Evolutionary conservation across 2,888 invertebrate species (phyloP), one percentile per base, ranked within the genome.

Genomic region (Dryomyza anilis): DNA sequence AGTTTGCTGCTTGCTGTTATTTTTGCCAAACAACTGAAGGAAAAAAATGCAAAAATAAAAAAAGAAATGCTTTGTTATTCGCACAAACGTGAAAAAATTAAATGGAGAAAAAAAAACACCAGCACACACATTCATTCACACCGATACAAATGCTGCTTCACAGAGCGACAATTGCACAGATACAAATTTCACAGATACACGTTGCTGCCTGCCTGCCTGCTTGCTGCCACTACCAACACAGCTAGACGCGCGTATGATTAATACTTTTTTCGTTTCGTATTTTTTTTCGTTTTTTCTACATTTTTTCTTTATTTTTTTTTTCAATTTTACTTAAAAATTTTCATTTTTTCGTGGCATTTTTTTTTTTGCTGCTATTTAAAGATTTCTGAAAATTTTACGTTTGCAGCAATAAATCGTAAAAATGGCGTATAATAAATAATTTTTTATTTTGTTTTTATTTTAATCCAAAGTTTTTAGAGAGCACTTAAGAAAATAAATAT

Each of bases 141-240:
- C 45, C 2, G 8, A 45, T 19, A 48, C 46, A 46, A 19, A 8
- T 23, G 23, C 8, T n/a, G n/a, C n/a, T n/a, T n/a, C n/a, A n/a
- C n/a, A n/a, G n/a, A n/a, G n/a, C n/a, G n/a, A n/a, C n/a, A n/a
- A n/a, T n/a, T n/a, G n/a, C n/a, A n/a, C n/a, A n/a, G n/a, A n/a
- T n/a, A n/a, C n/a, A n/a, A n/a, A n/a, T n/a, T n/a, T n/a, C n/a
- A n/a, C n/a, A n/a, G n/a, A n/a, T n/a, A n/a, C n/a, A n/a, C n/a
- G n/a, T n/a, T n/a, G n/a, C n/a, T n/a, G n/a, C n/a, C n/a, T n/a
- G n/a, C n/a, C n/a, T n/a, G n/a, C n/a, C n/a, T n/a, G n/a, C n/a
- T n/a, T n/a, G n/a, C n/a, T n/a, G n/a, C n/a, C n/a, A n/a, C 23
- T n/a, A 50, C 50, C 23, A 23, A 50, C 50, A 50, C 50, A 50